A percentile compares a stretch with the other conserved stretches of the same genome.
Conservation (phyloP, 2,797 vertebrate genomes). For the Pteronotus mesoamericanus region DNA sequence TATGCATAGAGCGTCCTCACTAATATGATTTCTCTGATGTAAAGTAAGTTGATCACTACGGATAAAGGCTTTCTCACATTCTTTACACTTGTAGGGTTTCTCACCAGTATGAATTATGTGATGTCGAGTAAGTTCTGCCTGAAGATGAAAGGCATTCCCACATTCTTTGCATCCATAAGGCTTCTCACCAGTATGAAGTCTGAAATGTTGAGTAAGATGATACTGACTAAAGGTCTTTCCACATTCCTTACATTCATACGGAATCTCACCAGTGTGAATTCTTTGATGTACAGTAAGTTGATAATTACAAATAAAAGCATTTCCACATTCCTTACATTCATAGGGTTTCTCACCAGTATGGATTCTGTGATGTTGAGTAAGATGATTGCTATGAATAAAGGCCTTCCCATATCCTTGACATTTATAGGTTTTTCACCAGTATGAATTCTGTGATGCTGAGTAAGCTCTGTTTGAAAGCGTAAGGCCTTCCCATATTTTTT, state of each 20-base stretch:
- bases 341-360: slow-evolving; percentile 40
- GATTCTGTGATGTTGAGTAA: slow-evolving; percentile 29
- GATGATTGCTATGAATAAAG: slow-evolving; percentile 8
- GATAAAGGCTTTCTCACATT: slow-evolving; percentile 63
- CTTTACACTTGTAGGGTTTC: slow-evolving; percentile 58
- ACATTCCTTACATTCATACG: slow-evolving; percentile 61
- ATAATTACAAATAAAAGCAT: slow-evolving; percentile 3
- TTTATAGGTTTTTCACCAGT: slow-evolving; percentile 13
- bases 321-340: neutral
- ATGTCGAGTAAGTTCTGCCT: slow-evolving; percentile 53
- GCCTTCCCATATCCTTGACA: slow-evolving; percentile 49
- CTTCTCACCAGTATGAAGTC: slow-evolving; percentile 44
- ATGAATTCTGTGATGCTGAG: slow-evolving; percentile 44
- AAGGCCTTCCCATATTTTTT: slow-evolving; percentile 48
- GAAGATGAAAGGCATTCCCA: slow-evolving; percentile 52
- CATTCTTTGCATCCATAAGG: slow-evolving; percentile 58
- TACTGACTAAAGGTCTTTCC: slow-evolving; percentile 52
- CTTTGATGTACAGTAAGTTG: slow-evolving; percentile 54
- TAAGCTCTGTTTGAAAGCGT: slow-evolving; percentile 41
- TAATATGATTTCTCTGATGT: slow-evolving; percentile 65
- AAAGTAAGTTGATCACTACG: slow-evolving; percentile 52
- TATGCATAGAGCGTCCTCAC: neutral
- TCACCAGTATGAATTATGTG: slow-evolving; percentile 65
- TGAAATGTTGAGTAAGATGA: slow-evolving; percentile 63
- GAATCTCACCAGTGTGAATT: slow-evolving; percentile 51